phyloP scores from a whole-genome alignment of 2,888 invertebrate species.

The Synanthedon vespiformis region DNA sequence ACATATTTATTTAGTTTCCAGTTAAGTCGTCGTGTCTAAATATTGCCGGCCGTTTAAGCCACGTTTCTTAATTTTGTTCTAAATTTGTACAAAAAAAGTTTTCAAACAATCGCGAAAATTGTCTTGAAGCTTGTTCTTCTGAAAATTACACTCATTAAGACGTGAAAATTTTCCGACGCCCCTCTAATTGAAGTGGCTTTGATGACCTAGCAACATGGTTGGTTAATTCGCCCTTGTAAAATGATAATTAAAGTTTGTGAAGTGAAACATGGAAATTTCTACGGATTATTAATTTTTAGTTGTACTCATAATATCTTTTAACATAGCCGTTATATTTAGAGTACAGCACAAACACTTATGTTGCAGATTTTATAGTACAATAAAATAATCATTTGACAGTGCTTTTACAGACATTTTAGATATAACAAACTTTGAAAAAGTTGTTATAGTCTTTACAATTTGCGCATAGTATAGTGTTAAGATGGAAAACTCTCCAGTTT shows the following conservation, averaged over 20 bases:
- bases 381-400: no score
- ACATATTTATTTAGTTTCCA: not conserved
- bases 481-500: no score
- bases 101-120: slow-evolving; percentile 2
- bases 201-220: slow-evolving; percentile 1
- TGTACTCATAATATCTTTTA: no score
- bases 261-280: no score
- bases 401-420: no score
- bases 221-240: not conserved
- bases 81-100: not conserved
- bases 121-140: slow-evolving; percentile 4
- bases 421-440: no score
- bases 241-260: not conserved
- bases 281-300: no score
- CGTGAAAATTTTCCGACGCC: slow-evolving; percentile 1
- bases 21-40: not conserved
- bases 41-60: not conserved
- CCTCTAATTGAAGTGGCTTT: slow-evolving; percentile 2
- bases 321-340: no score
- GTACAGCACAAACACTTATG: no score
- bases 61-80: not conserved
- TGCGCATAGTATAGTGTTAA: no score
- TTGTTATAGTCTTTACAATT: no score
- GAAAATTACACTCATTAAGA: slow-evolving; percentile 7
- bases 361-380: no score